These are phyloP conservation scores for Temnothorax ravouxi DNA, from an alignment of 2,888 invertebrate genomes.

Conservation along the genomic window DNA sequence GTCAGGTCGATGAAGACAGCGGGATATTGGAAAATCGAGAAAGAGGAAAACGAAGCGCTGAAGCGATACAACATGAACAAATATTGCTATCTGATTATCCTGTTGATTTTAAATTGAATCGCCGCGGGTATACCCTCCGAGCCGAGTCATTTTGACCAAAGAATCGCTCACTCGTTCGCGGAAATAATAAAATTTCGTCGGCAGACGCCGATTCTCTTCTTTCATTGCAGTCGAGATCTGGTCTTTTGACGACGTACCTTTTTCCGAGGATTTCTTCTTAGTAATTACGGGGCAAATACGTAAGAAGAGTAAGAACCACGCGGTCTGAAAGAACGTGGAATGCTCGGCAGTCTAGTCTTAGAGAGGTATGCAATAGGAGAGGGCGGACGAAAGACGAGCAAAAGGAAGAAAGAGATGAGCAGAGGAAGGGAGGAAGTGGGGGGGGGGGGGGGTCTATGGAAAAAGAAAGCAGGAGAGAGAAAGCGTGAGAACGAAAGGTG, in stretches of 20 bases:
- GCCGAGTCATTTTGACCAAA: not conserved
- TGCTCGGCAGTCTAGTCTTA: slow-evolving; percentile 45
- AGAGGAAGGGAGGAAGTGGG: slow-evolving; percentile 21
- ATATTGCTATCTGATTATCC: slow-evolving; percentile 21
- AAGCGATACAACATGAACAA: not conserved
- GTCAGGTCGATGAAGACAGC: not conserved
- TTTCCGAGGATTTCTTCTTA: slow-evolving; percentile 52
- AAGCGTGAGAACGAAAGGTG: slow-evolving; percentile 20
- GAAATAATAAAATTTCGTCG: slow-evolving; percentile 49
- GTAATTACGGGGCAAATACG: slow-evolving; percentile 69
- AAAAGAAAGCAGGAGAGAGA: not conserved
- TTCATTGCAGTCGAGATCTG: slow-evolving; percentile 54
- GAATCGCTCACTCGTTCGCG: slow-evolving; percentile 20
- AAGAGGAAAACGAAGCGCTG: not conserved
- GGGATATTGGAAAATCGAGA: not conserved
- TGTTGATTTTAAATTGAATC: slow-evolving; percentile 43
- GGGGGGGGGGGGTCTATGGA: not conserved
- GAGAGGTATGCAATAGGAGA: slow-evolving; percentile 28
- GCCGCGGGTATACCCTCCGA: not conserved
- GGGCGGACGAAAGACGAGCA: slow-evolving; percentile 46
- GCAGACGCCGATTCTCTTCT: slow-evolving; percentile 40
- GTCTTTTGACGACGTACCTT: slow-evolving; percentile 57
- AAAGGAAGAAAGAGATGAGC: slow-evolving; percentile 50
- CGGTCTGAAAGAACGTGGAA: slow-evolving; percentile 64
- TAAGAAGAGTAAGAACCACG: slow-evolving; percentile 64